Evolutionary conservation across 2,113 vertebrate species (phyloP).

Genomic region (Mastomys natalensis): DNA sequence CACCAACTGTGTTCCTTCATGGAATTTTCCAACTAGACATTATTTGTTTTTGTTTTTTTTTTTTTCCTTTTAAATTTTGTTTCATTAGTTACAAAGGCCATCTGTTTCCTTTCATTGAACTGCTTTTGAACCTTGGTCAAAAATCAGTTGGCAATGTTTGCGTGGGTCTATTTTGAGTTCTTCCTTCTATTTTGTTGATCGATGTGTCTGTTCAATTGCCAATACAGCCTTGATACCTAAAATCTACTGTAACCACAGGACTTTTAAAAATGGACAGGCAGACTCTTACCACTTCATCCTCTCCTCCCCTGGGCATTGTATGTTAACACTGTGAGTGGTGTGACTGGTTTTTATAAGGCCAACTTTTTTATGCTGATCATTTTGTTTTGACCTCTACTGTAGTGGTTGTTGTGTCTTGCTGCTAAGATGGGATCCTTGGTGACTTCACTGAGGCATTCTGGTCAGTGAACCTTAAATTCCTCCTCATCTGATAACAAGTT

Average conservation of each 20-base stretch:
- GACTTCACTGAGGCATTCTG: not conserved
- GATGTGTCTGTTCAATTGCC: not conserved
- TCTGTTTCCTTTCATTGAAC: not conserved
- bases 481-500: not conserved
- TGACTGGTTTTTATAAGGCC: not conserved
- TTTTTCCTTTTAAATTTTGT: not conserved
- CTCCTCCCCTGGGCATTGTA: not conserved
- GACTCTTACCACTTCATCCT: not conserved
- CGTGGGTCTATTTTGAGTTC: not conserved
- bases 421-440: not conserved
- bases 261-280: not conserved
- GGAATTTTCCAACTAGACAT: not conserved
- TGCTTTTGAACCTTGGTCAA: slow-evolving; percentile 2
- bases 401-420: not conserved
- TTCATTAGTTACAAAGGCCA: not conserved
- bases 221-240: not conserved
- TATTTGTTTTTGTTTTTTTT: not conserved
- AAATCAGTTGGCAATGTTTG: not conserved
- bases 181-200: not conserved
- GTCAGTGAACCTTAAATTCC: not conserved
- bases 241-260: not conserved
- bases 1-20: not conserved
- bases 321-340: not conserved
- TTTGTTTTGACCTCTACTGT: not conserved
- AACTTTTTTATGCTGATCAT: not conserved